Evolutionary conservation across 1,140 invertebrate genomes (phyloP), one percentile per base, ranked within the genome.

Genomic region (Nephila pilipes): DNA sequence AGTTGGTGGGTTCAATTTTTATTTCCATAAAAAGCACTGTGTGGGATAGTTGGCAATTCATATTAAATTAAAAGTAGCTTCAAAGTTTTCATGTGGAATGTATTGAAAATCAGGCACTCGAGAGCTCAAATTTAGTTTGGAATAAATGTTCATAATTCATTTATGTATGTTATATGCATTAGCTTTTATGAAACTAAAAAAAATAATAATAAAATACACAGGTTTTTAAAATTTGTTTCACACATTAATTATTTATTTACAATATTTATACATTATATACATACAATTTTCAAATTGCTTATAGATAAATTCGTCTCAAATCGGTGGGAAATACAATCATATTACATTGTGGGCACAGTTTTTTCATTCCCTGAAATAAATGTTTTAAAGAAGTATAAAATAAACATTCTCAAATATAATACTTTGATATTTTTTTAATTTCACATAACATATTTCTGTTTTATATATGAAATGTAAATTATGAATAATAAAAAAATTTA

Each of bases 281-380:
- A 46, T 46, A 46, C 6, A 18, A 75, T 22, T 69, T 87, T 4
- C 16, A 87, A 20, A 38, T 22, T n/a, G 12, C 32, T 94, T 96
- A 99, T 96, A 99, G 97, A 95, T 98, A 99, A 95, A 99, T 98
- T 94, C 97, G 96, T 94, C 98, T 96, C 85, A 99, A 96, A 96
- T 99, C 98, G 92, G 97, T 96, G 25, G 98, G 97, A 6, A 98
- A 98, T 58, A 98, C 99, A 94, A 99, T 99, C 96, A 98, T 98
- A 96, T 99, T 99, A 95, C 98, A 99, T 95, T 99, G 98, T 0
- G 98, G 98, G 95, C 98, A 99, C 29, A 99, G 96, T 95, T 99
- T 99, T 96, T 99, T 98, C 0, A 97, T 97, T 46, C 98, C 97
- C 97, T 97, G n/a, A 96, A 94, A 94, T 81, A 88, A 29, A 87